Conservation (phyloP, 2,888 invertebrate species). For the Trachelus tabidus region DNA sequence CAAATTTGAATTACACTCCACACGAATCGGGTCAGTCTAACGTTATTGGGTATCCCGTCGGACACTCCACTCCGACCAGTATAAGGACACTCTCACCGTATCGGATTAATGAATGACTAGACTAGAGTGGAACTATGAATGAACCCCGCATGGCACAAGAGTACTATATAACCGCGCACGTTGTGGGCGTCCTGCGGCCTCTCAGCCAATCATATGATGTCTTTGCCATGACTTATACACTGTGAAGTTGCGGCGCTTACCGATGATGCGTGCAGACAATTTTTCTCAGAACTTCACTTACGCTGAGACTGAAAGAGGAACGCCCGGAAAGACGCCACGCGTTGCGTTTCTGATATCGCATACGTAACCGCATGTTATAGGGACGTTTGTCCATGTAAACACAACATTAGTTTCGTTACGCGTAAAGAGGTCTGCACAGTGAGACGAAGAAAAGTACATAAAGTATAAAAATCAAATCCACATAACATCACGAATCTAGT, state of each 20-base stretch:
- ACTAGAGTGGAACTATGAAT: conserved; percentile 60
- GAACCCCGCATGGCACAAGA: conserved; percentile 55
- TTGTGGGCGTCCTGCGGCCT: conserved; percentile 57
- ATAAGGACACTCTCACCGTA: conserved; percentile 46
- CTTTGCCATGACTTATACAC: background rate
- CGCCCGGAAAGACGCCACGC: conserved; percentile 7
- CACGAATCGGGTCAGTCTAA: conserved; percentile 42
- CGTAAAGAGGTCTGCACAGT: background rate
- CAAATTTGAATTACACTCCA: background rate
- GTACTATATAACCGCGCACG: conserved; percentile 58
- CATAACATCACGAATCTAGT: no score
- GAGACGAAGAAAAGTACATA: background rate
- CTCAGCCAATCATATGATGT: conserved; percentile 46
- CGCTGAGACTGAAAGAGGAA: conserved; percentile 4
- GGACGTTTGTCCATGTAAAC: background rate
- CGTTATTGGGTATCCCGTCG: conserved; percentile 25
- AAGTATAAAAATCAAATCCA: background rate
- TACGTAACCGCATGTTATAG: background rate
- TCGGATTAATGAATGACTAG: conserved; percentile 59
- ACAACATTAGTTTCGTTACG: background rate
- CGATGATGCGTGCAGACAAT: conserved; percentile 23
- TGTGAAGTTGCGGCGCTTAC: background rate
- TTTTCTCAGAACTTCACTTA: conserved; percentile 41
- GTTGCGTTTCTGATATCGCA: background rate
- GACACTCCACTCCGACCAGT: background rate